Evolutionary conservation across 2,888 invertebrate genomes (phyloP).

Genomic region (Limulus polyphemus): DNA sequence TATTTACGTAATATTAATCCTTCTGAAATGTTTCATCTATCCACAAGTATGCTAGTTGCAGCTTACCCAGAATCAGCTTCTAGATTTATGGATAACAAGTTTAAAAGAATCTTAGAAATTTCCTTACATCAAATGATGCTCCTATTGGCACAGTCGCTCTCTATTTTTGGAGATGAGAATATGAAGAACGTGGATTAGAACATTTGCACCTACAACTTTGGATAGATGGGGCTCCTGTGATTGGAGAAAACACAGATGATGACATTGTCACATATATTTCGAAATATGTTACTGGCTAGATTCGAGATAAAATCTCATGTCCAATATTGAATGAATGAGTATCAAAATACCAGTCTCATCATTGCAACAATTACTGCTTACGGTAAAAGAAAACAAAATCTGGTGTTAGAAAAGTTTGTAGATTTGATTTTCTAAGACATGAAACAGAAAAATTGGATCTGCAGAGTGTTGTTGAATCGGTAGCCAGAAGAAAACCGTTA

Average conservation of each 20-base stretch:
- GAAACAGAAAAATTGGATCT: too few species aligned
- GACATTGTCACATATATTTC: neutral
- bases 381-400: constrained; percentile 1
- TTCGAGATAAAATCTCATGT: neutral
- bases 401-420: neutral
- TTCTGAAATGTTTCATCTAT: too few species aligned
- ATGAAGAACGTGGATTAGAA: neutral
- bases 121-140: too few species aligned
- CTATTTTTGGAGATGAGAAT: too few species aligned
- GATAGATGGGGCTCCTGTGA: constrained; percentile 2
- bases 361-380: constrained; percentile 2
- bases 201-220: constrained; percentile 3
- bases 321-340: constrained; percentile 2
- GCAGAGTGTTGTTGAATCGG: neutral
- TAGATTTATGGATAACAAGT: too few species aligned
- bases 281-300: constrained; percentile 1
- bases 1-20: too few species aligned
- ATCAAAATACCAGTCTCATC: neutral
- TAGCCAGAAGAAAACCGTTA: neutral
- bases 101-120: too few species aligned
- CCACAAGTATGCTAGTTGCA: too few species aligned
- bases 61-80: too few species aligned
- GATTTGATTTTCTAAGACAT: neutral
- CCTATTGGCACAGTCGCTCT: too few species aligned
- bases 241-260: neutral